Base-by-base conservation (phyloP, 2,888 invertebrate genomes). In the Sarcophaga variegata region DNA sequence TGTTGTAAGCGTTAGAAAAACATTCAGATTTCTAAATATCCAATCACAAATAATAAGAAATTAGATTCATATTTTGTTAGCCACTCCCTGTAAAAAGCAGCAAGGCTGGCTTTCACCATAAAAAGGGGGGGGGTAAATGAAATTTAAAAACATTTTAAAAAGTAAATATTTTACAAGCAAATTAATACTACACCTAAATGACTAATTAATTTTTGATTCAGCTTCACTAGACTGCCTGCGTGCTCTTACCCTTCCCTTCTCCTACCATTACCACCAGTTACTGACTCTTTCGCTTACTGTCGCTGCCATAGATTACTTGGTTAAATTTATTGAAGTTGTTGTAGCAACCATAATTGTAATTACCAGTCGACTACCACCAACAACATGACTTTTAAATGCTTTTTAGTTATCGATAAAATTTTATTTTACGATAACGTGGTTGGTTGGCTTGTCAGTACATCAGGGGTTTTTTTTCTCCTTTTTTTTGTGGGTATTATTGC, bases 151-250 rank as follows among this genome's bases (percentile, higher is more conserved):
- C 37, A 72, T 63, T 37, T 60, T 78, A 60, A 22, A 77, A 64
- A 80, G 70, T 54, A 74, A 81, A 72, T 81, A 74, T 77, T 77
- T 74, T 77, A 63, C 25, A 49, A 70, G 77, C 54, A 69, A 77
- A 85, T 81, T 63, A 82, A 78, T 59, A 60, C 77, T 66, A 37
- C 37, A 37, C 37, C 37, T 37, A 85, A 85, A 74, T 47, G 85
- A 75, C 85, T 82, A 75, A 85, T 82, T 85, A 82, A 85, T 75
- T 79, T 85, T 76, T 85, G 71, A 72, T 81, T 49, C 81, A 60
- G 6, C 20, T 49, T 2, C 10, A 8, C 37, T 37, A 8, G 37
- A 37, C 37, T 37, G 8, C 8, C 37, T 10, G 37, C 37, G 2
- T 17, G 27, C n/a, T 22, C 27, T 27, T 4, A 49, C 20, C 22